A percentile compares a stretch with the other conserved stretches of the same genome.
Evolutionary conservation across 2,797 vertebrate species (phyloP).

Genomic region (Pelochelys cantorii): DNA sequence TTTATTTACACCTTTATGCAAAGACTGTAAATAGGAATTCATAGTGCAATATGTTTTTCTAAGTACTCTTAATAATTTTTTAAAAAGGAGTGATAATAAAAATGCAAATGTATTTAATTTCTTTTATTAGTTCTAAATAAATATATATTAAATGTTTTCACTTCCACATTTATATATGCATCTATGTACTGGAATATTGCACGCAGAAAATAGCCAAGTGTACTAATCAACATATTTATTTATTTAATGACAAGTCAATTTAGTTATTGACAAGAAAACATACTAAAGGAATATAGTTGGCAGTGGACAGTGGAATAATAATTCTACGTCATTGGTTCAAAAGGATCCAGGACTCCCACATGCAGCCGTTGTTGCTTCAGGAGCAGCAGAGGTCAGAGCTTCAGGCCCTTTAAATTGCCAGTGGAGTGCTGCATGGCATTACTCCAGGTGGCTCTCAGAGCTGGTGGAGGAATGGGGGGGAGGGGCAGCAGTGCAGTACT

Average conservation of each 20-base stretch:
- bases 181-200: constrained; percentile 75
- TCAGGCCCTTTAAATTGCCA: too few relatives aligned
- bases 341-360: too few relatives aligned
- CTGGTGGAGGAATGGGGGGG: too few relatives aligned
- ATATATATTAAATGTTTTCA: constrained; percentile 79
- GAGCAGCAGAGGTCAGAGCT: too few relatives aligned
- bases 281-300: constrained; percentile 35
- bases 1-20: constrained; percentile 90
- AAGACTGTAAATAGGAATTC: constrained; percentile 86
- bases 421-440: too few relatives aligned
- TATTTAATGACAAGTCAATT: constrained; percentile 69
- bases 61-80: constrained; percentile 90
- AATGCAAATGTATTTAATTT: constrained; percentile 87
- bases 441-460: too few relatives aligned
- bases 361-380: too few relatives aligned
- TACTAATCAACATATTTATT: constrained; percentile 66
- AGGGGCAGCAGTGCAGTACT: too few relatives aligned
- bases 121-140: constrained; percentile 82
- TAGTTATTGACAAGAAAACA: constrained; percentile 75
- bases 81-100: constrained; percentile 87
- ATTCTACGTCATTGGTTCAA: neutral
- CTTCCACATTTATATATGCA: constrained; percentile 68
- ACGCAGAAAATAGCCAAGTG: constrained; percentile 68
- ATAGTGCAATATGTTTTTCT: constrained; percentile 87
- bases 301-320: constrained; percentile 36